phyloP scores from a whole-genome alignment of 2,888 invertebrate species.

The Phyto melanocephala region DNA sequence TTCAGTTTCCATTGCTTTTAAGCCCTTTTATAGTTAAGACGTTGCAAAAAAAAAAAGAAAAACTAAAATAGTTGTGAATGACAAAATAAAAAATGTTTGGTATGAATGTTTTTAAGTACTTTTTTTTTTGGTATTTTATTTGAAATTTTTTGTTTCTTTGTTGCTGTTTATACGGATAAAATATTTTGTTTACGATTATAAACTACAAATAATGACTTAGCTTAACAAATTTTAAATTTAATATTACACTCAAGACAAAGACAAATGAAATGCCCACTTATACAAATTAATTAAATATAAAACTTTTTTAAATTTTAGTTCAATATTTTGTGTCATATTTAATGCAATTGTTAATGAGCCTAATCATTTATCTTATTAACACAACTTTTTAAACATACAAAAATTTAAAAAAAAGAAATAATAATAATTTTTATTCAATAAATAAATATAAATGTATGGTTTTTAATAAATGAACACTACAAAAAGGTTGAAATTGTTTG shows the following conservation, averaged over 20 bases:
- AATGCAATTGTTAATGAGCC: not conserved
- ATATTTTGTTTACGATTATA: conserved; percentile 53
- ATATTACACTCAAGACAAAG: conserved; percentile 62
- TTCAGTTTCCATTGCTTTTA: not conserved
- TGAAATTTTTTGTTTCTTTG: conserved; percentile 37
- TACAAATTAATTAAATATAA: conserved; percentile 1
- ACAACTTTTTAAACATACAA: conserved; percentile 41
- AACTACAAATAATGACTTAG: conserved; percentile 65
- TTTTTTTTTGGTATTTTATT: conserved; percentile 61
- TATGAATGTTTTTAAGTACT: conserved; percentile 60
- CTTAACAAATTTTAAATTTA: conserved; percentile 63
- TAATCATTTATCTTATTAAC: conserved; percentile 46
- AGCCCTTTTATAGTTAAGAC: not conserved
- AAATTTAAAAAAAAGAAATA: conserved; percentile 51
- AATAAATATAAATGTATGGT: conserved; percentile 51
- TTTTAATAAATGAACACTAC: conserved; percentile 41
- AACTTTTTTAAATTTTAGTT: conserved; percentile 17
- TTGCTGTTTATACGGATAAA: conserved; percentile 34
- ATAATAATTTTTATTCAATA: conserved; percentile 39
- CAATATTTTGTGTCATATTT: conserved; percentile 5
- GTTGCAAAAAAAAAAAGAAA: not conserved
- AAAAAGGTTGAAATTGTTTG: conserved; percentile 43
- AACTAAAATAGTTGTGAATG: conserved; percentile 15
- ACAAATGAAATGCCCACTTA: conserved; percentile 45
- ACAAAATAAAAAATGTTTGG: conserved; percentile 46